Conservation (phyloP, 2,888 invertebrate genomes). For the Lycia hirtaria region DNA sequence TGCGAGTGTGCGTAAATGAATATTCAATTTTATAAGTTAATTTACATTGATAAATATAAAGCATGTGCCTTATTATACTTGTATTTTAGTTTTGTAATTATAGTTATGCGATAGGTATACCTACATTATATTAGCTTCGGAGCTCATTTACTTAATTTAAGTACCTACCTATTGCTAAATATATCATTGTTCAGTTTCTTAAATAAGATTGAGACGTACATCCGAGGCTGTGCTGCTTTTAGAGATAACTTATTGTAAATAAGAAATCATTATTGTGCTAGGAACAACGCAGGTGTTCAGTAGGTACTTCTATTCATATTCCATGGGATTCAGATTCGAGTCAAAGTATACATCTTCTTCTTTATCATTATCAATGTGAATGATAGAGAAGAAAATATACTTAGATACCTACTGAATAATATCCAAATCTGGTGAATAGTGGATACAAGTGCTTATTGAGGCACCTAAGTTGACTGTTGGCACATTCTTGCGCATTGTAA, state of each 20-base stretch:
- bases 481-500: too few species aligned
- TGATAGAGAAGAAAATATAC: too few species aligned
- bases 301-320: not conserved
- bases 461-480: too few species aligned
- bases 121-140: slow-evolving; percentile 15
- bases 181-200: slow-evolving; percentile 7
- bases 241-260: slow-evolving; percentile 44
- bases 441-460: too few species aligned
- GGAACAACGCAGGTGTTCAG: slow-evolving; percentile 42
- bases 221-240: slow-evolving; percentile 68
- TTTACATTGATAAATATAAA: slow-evolving; percentile 38
- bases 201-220: slow-evolving; percentile 40
- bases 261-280: slow-evolving; percentile 61
- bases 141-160: slow-evolving; percentile 11
- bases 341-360: too few species aligned
- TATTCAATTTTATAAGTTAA: slow-evolving; percentile 45
- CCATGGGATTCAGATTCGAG: not conserved
- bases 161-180: not conserved
- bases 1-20: slow-evolving; percentile 49
- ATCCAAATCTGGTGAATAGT: too few species aligned
- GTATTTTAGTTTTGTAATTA: slow-evolving; percentile 30
- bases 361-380: not conserved
- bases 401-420: too few species aligned
- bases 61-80: slow-evolving; percentile 70
- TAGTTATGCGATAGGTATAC: slow-evolving; percentile 19